A percentile compares a stretch with the other conserved stretches of the same genome.
phyloP scores from a whole-genome alignment of 2,797 vertebrate genomes.

The Girardinus metallicus region DNA sequence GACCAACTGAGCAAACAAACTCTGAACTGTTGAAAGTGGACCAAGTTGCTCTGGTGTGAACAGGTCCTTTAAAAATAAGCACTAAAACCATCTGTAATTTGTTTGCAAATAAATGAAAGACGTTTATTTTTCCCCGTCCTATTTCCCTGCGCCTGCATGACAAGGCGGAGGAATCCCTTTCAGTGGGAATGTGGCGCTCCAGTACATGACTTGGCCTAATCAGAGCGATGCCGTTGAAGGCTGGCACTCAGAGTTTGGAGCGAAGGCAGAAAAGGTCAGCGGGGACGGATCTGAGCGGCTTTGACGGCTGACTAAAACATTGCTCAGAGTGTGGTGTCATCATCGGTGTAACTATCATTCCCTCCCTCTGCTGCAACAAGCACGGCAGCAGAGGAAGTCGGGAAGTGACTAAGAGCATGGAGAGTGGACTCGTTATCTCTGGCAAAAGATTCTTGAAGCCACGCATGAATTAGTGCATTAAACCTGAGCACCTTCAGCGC shows the following conservation, averaged over 20 bases:
- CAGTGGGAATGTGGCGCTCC: conserved; percentile 29
- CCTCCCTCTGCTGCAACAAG: conserved; percentile 40
- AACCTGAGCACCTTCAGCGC: conserved; percentile 47
- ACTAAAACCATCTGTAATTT: not conserved
- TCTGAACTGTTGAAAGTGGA: not conserved
- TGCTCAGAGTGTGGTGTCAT: conserved; percentile 63
- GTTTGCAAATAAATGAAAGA: not conserved
- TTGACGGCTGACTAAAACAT: conserved; percentile 71
- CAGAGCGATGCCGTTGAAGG: conserved; percentile 55
- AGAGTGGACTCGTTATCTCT: conserved; percentile 16
- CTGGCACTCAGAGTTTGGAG: conserved; percentile 51
- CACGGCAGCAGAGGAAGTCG: conserved; percentile 36
- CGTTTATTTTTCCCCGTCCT: not conserved
- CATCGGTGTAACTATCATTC: conserved; percentile 71
- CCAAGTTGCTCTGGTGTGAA: not conserved
- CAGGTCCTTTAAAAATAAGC: not conserved
- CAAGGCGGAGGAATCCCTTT: conserved; percentile 41
- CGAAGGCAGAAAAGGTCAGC: conserved; percentile 75
- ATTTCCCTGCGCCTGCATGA: conserved; percentile 10
- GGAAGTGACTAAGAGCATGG: conserved; percentile 43
- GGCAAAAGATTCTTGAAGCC: conserved; percentile 20
- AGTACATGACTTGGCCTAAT: conserved; percentile 53
- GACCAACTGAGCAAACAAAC: not conserved
- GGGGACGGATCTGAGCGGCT: conserved; percentile 46
- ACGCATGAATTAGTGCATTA: conserved; percentile 18